Evolutionary conservation across 2,797 vertebrate genomes (phyloP), one percentile per base, ranked within the genome.

Genomic region (Pipistrellus pygmaeus): DNA sequence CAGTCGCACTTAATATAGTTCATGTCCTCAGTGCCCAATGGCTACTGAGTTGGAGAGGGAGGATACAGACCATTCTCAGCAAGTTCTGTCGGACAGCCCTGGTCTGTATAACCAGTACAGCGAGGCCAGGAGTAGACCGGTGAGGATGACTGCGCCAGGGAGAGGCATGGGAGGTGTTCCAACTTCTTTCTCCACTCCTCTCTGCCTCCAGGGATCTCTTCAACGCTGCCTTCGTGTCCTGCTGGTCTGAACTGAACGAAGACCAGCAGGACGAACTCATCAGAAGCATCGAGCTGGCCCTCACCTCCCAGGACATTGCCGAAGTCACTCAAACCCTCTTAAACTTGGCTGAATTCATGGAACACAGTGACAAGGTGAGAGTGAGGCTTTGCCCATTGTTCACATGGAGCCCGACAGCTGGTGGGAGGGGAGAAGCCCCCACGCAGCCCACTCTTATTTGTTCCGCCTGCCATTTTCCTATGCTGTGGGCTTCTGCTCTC

Each of bases 221-320:
- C 97, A 99, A 99, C 2, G 99, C 99, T 0, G 99, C 99, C 1
- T 99, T 99, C 92, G 99, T 99, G 96, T 99, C 99, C 0, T 99
- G 99, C 98, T 99, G 99, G 99, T 99, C 99, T 1, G 99, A 99
- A 87, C 98, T 99, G 97, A 99, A 99, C 0, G 99, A 99, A 95
- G 99, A 99, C 97, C 99, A 99, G 97, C 99, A 99, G 98, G 99
- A 99, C 5, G 99, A 99, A 97, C 98, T 99, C 96, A 99, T 99
- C 97, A 98, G 99, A 96, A 99, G 99, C 98, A 99, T 99, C 0
- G 99, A 99, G 96, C 82, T 99, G 88, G 99, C 99, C 1, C 98
- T 99, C 91, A 99, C 99, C 17, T 99, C 99, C 4, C 99, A 99
- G 97, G 99, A 99, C 98, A 99, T 99, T 1, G 99, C 99, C 0